These are phyloP conservation scores for Ceyx cyanopectus DNA, from an alignment of 2,113 vertebrate species.

Conservation along the genomic window DNA sequence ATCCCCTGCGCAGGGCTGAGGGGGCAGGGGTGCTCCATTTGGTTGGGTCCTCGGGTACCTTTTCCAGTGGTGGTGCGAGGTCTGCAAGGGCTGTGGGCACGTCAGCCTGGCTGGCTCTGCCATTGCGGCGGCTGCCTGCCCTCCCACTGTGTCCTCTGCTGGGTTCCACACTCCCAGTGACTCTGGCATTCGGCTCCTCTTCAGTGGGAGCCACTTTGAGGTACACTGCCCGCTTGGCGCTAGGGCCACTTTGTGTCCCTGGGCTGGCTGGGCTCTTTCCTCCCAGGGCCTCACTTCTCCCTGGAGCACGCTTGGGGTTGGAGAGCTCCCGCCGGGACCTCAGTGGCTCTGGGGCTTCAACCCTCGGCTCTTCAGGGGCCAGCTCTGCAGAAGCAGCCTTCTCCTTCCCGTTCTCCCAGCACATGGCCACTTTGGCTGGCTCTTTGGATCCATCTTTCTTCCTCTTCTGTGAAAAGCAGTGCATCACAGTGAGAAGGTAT, in stretches of 20 bases:
- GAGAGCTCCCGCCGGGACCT: conserved; percentile 78
- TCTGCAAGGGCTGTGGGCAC: background rate
- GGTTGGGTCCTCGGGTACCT: background rate
- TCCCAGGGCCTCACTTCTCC: conserved; percentile 74
- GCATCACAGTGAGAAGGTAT: background rate
- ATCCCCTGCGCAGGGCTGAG: background rate
- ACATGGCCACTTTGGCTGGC: conserved; percentile 20
- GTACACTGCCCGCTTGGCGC: conserved; percentile 76
- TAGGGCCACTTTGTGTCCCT: conserved; percentile 73
- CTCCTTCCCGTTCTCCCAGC: conserved; percentile 82
- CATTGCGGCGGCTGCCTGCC: background rate
- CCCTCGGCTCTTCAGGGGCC: conserved; percentile 45
- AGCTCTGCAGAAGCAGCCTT: conserved; percentile 28
- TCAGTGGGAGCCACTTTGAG: conserved; percentile 65
- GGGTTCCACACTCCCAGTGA: conserved; percentile 25
- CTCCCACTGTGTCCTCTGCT: conserved; percentile 7
- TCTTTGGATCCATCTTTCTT: conserved; percentile 81
- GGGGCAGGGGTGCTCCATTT: background rate
- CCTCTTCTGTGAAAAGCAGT: conserved; percentile 82
- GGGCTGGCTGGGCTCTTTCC: conserved; percentile 68
- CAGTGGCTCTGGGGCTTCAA: conserved; percentile 60
- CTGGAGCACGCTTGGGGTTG: conserved; percentile 81
- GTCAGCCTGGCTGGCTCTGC: conserved; percentile 46
- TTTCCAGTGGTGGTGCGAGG: background rate
- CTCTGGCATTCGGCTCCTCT: conserved; percentile 53